Evolutionary conservation across 2,797 vertebrate genomes (phyloP).

Genomic region (Danio kyathit): DNA sequence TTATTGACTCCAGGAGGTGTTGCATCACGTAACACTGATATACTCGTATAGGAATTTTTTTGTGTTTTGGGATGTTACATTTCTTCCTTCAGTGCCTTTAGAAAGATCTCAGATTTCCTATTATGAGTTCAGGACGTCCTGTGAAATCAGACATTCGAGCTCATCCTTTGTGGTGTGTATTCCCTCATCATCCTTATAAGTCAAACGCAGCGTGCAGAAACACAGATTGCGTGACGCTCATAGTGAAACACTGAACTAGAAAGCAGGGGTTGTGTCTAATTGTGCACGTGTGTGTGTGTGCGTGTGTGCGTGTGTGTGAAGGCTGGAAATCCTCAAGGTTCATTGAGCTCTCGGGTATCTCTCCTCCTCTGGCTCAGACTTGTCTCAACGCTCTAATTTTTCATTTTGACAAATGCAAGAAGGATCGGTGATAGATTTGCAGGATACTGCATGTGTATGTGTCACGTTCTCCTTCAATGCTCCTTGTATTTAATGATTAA

Average conservation of each 20-base stretch:
- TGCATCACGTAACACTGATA: not conserved
- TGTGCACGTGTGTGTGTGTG: not conserved
- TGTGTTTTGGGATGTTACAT: not conserved
- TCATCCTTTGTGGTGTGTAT: not conserved
- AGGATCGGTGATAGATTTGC: not conserved
- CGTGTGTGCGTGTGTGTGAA: not conserved
- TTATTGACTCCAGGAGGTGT: not conserved
- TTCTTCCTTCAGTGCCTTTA: not conserved
- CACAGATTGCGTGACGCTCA: not conserved
- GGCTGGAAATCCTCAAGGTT: not conserved
- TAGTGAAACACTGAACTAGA: not conserved
- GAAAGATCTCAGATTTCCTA: constrained; percentile 21
- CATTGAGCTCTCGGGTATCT: constrained; percentile 9
- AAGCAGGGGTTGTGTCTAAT: not conserved
- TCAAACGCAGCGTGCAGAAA: not conserved
- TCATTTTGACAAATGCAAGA: constrained; percentile 6
- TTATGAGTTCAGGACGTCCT: not conserved
- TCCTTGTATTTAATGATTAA: not conserved
- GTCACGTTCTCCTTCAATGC: too few relatives aligned
- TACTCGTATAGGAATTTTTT: not conserved
- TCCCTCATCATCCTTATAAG: not conserved
- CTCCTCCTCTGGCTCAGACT: constrained; percentile 4
- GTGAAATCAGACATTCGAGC: constrained; percentile 24
- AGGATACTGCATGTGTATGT: not conserved
- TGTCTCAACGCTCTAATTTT: constrained; percentile 16